phyloP scores from a whole-genome alignment of 2,888 invertebrate genomes.

The Liodrosophila aerea region DNA sequence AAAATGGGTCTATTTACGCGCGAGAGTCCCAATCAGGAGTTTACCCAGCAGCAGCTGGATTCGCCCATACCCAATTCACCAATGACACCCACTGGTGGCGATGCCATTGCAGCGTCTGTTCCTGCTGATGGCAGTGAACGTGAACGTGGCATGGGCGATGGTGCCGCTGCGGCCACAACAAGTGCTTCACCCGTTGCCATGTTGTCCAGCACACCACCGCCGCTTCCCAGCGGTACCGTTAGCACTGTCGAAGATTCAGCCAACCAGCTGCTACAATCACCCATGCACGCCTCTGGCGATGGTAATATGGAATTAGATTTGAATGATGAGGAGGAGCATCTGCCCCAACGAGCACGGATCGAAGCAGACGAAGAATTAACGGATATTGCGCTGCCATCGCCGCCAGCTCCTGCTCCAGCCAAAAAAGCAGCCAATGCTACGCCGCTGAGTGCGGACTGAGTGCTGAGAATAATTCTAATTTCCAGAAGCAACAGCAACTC shows the following conservation, averaged over 20 bases:
- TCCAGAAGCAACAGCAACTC: conserved; percentile 20
- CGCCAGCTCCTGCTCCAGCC: conserved; percentile 24
- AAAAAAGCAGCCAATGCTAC: conserved; percentile 56
- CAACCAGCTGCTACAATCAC: conserved; percentile 19
- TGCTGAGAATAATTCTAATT: conserved; percentile 18
- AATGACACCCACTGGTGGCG: conserved; percentile 49
- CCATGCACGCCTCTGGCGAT: conserved; percentile 30
- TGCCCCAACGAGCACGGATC: neutral
- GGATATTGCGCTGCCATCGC: conserved; percentile 50
- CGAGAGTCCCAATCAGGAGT: conserved; percentile 82
- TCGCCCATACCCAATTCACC: conserved; percentile 73
- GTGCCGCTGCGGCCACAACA: conserved; percentile 77
- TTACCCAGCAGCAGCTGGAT: conserved; percentile 76
- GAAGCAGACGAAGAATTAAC: conserved; percentile 51
- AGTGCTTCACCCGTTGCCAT: conserved; percentile 77
- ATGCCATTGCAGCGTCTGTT: conserved; percentile 2
- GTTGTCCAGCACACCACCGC: conserved; percentile 78
- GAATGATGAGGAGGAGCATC: conserved; percentile 1
- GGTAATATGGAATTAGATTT: conserved; percentile 25
- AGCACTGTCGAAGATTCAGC: neutral
- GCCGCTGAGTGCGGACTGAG: conserved; percentile 70
- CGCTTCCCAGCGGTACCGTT: conserved; percentile 39
- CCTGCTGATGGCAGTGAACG: conserved; percentile 34
- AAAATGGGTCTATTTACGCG: conserved; percentile 82
- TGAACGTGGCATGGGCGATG: conserved; percentile 80